A percentile compares a stretch with the other conserved stretches of the same genome.
These are phyloP conservation scores for Urechis unicinctus DNA, from an alignment of 2,888 invertebrate species.

Conservation along the genomic window DNA sequence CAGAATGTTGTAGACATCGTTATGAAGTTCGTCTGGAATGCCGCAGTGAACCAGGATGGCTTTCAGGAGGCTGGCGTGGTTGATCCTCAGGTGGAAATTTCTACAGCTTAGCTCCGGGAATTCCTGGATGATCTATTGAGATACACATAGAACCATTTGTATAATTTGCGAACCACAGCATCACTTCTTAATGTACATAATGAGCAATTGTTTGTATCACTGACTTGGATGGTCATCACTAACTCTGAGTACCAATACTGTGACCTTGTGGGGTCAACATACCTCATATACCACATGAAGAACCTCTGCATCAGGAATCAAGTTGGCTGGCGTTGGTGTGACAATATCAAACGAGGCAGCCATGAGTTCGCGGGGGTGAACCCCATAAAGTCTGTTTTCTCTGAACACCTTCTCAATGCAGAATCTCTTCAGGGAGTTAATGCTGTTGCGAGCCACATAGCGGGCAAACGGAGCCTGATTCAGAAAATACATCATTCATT, in stretches of 20 bases:
- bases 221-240: no score
- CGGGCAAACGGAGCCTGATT: conserved; percentile 65
- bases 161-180: no score
- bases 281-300: conserved; percentile 63
- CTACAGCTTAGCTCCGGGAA: conserved; percentile 57
- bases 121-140: conserved; percentile 64
- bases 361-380: conserved; percentile 80
- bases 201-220: no score
- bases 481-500: background rate
- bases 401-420: conserved; percentile 80
- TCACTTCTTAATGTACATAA: no score
- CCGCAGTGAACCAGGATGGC: conserved; percentile 74
- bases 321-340: conserved; percentile 57
- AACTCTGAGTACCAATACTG: no score
- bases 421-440: conserved; percentile 74
- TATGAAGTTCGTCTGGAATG: conserved; percentile 60
- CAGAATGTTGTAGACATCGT: conserved; percentile 38
- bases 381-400: conserved; percentile 64
- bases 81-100: conserved; percentile 39
- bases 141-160: no score
- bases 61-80: conserved; percentile 47
- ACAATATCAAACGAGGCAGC: conserved; percentile 93
- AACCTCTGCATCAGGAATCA: conserved; percentile 76
- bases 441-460: conserved; percentile 71
- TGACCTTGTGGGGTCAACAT: no score